Base-by-base conservation (phyloP, 2,888 invertebrate genomes). In the Lasioglossum lativentre region DNA sequence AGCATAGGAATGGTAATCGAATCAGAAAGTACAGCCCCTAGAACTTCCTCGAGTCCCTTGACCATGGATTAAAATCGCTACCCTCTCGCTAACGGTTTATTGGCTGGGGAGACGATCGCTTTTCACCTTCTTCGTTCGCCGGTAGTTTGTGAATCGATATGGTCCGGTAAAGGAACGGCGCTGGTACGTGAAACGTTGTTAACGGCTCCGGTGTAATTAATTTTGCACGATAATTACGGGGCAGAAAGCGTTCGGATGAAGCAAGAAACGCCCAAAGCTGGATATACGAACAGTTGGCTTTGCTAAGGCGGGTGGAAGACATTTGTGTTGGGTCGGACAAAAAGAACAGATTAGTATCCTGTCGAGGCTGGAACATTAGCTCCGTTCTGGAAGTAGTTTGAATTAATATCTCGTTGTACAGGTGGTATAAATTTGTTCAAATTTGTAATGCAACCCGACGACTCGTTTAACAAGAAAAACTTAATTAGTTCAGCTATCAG, bases 1-100 rank as follows among this genome's bases (percentile, higher is more conserved):
- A 34, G n/a, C 45, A 83, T 80, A 34, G 75, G 45, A 80, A 80
- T 74, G 70, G 77, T 47, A 73, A 82, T 85, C 74, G 80, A 83
- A 83, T 80, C 79, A 77, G 56, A 71, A 63, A 63, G 42, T 34
- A 45, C 52, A 40, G 42, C 34, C 27, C 27, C 56, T 83, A 42
- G 56, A 47, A 73, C 63, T 72, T 23, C 19, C 77, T 47, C 40
- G 79, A 34, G 19, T 34, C 38, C 34, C 68, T 47, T 40, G 63
- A 63, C 59, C 68, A 38, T 59, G 66, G 71, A 80, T 70, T 77
- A 80, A 83, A 52, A 63, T 38, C 42, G 40, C 56, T 19, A 16
- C 27, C 68, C 38, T n/a, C n/a, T 68, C 40, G 68, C 12, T 40
- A 72, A 72, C n/a, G n/a, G 73, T 68, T 82, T 82, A 68, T 66